These are phyloP conservation scores for Drosophila siamana DNA, from an alignment of 2,888 invertebrate species.

Conservation along the genomic window DNA sequence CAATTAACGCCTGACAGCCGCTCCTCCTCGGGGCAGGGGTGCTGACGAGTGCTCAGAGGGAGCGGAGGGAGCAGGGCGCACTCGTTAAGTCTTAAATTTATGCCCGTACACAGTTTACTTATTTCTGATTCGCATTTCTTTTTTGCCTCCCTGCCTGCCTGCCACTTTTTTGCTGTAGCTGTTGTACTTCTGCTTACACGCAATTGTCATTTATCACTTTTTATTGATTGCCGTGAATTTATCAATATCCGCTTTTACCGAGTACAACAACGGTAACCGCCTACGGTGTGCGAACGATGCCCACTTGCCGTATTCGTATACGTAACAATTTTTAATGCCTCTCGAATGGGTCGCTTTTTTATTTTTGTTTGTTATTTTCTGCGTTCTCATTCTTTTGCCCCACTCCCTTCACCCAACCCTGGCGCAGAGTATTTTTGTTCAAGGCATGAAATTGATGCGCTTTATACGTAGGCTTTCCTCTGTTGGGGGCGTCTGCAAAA, in stretches of 20 bases:
- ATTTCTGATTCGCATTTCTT: constrained; percentile 50
- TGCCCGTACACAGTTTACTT: constrained; percentile 63
- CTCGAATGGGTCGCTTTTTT: constrained; percentile 46
- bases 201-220: constrained; percentile 80
- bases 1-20: constrained; percentile 53
- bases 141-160: constrained; percentile 27
- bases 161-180: constrained; percentile 4
- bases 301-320: constrained; percentile 69
- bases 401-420: too few relatives aligned
- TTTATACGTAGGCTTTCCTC: constrained; percentile 44
- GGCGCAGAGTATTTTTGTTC: constrained; percentile 52
- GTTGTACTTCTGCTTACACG: constrained; percentile 61
- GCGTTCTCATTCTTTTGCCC: constrained; percentile 8
- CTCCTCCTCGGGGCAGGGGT: background rate
- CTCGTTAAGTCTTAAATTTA: constrained; percentile 75
- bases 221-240: constrained; percentile 80
- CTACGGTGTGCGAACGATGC: constrained; percentile 49
- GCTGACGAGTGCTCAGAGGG: background rate
- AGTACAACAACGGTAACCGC: constrained; percentile 54
- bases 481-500: constrained; percentile 22
- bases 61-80: background rate
- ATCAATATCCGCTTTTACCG: constrained; percentile 76
- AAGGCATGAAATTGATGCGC: constrained; percentile 79
- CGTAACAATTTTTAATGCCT: constrained; percentile 78
- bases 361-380: constrained; percentile 10